phyloP scores from a whole-genome alignment of 2,797 vertebrate genomes.

The Chrysolophus pictus region DNA sequence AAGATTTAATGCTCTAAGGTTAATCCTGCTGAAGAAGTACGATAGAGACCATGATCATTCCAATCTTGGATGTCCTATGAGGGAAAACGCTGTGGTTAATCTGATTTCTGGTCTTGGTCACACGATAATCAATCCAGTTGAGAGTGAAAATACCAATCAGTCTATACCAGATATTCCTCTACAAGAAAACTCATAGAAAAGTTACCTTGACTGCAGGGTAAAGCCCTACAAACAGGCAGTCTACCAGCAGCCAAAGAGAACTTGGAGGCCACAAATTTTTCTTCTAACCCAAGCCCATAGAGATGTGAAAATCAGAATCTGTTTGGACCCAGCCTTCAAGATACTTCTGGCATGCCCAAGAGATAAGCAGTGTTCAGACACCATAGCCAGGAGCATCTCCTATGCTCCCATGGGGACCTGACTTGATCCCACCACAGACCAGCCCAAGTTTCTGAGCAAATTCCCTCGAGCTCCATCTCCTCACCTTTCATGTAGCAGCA shows the following conservation, averaged over 20 bases:
- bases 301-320: not conserved
- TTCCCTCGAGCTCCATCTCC: not conserved
- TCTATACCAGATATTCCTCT: not conserved
- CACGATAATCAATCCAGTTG: not conserved
- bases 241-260: not conserved
- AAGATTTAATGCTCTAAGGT: not conserved
- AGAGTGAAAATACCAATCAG: not conserved
- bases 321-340: not conserved
- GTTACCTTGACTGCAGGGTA: not conserved
- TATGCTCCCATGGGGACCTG: accelerated
- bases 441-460: not conserved
- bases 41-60: not conserved
- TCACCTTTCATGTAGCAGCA: not conserved
- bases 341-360: not conserved
- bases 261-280: not conserved
- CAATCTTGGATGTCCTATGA: not conserved
- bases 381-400: not conserved
- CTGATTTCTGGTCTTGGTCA: not conserved
- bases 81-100: not conserved
- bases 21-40: not conserved
- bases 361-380: not conserved
- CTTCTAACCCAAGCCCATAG: not conserved
- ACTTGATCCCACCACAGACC: not conserved
- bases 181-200: not conserved
- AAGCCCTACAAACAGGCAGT: not conserved